Evolutionary conservation across 2,113 vertebrate genomes (phyloP).

Genomic region (Upupa epops): DNA sequence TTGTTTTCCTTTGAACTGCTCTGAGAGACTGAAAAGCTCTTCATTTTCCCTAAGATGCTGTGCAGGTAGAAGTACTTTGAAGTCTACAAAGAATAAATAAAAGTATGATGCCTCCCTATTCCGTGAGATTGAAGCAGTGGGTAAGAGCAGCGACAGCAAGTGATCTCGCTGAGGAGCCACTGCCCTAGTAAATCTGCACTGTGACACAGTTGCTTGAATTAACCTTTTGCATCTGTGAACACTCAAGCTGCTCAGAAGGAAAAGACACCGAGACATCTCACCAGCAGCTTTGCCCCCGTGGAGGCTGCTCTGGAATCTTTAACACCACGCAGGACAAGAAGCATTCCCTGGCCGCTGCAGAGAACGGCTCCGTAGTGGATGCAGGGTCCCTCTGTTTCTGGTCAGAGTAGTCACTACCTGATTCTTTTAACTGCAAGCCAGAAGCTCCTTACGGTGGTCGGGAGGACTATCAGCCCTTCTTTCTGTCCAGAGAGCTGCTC

Average conservation of each 20-base stretch:
- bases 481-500: neutral
- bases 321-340: neutral
- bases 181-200: neutral
- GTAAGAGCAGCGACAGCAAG: neutral
- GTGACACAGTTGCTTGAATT: neutral
- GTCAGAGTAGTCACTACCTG: neutral
- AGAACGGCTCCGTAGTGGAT: neutral
- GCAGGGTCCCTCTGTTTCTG: neutral
- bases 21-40: slow-evolving; percentile 9
- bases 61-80: slow-evolving; percentile 28
- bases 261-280: neutral
- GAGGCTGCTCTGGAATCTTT: neutral
- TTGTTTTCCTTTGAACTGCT: slow-evolving; percentile 43
- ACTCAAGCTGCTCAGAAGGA: neutral
- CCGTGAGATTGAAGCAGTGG: neutral
- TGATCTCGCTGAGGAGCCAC: slow-evolving; percentile 3
- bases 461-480: neutral
- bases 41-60: neutral
- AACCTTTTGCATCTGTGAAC: neutral
- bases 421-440: neutral
- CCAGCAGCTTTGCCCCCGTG: neutral
- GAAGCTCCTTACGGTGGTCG: neutral
- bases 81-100: slow-evolving; percentile 13
- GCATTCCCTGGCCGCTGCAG: neutral
- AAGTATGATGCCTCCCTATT: neutral